These are phyloP conservation scores for Tupaia chinensis DNA, from an alignment of 2,113 vertebrate genomes.

Conservation along the genomic window DNA sequence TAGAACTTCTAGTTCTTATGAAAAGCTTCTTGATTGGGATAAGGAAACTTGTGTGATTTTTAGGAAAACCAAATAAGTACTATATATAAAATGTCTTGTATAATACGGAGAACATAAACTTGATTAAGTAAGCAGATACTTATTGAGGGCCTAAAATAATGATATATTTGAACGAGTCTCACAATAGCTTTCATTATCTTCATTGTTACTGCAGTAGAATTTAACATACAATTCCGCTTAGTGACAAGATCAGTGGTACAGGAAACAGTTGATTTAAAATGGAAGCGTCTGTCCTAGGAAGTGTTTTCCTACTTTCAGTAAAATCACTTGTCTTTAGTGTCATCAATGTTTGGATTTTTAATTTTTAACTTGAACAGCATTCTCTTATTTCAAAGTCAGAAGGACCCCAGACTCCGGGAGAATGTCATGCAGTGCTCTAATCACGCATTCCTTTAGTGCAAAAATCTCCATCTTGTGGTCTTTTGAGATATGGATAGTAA, in stretches of 20 bases:
- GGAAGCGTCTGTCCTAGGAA: neutral
- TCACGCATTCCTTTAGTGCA: neutral
- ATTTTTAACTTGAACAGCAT: slow-evolving; percentile 8
- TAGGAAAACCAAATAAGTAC: neutral
- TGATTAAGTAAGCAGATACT: slow-evolving; percentile 31
- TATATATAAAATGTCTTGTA: slow-evolving; percentile 1
- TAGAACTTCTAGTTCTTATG: neutral
- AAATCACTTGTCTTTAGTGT: neutral
- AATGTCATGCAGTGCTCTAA: neutral
- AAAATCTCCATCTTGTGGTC: slow-evolving; percentile 60
- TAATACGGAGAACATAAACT: neutral
- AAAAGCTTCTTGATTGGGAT: neutral
- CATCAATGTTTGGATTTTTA: neutral
- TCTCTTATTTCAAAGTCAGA: neutral
- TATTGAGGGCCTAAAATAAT: neutral
- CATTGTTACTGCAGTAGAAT: neutral
- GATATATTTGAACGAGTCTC: neutral
- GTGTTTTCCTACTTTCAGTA: slow-evolving; percentile 1
- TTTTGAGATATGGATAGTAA: neutral
- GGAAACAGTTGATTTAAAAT: neutral
- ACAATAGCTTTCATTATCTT: neutral
- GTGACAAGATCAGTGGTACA: neutral
- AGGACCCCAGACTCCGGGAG: neutral
- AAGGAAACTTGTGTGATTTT: neutral
- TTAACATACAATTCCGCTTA: neutral